phyloP scores from a whole-genome alignment of 1,140 invertebrate genomes.

The Antheraea pernyi region DNA sequence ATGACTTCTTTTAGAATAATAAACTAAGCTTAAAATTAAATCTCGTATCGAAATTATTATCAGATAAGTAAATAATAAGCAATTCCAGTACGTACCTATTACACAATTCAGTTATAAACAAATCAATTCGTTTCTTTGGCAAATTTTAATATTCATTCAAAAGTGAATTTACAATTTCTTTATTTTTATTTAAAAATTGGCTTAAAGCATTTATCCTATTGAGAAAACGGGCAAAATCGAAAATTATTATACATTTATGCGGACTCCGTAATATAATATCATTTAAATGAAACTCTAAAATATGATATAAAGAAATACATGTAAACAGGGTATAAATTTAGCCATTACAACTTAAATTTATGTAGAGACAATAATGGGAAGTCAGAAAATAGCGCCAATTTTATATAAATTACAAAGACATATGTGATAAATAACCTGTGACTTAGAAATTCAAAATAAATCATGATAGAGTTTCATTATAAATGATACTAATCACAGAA shows the following conservation, averaged over 20 bases:
- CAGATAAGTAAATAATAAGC: slow-evolving; percentile 19
- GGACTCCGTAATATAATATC: slow-evolving; percentile 16
- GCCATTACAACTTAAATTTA: too few relatives aligned
- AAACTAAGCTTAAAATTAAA: slow-evolving; percentile 39
- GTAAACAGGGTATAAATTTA: too few relatives aligned
- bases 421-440: too few relatives aligned
- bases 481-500: neutral
- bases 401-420: too few relatives aligned
- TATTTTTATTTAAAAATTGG: slow-evolving; percentile 45
- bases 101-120: slow-evolving; percentile 14
- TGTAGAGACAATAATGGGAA: too few relatives aligned
- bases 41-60: slow-evolving; percentile 27
- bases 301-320: neutral
- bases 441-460: neutral
- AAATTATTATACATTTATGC: slow-evolving; percentile 58
- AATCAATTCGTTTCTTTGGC: slow-evolving; percentile 74
- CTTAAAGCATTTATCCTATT: slow-evolving; percentile 61
- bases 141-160: slow-evolving; percentile 75
- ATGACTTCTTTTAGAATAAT: slow-evolving; percentile 51
- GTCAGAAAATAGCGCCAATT: too few relatives aligned
- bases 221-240: slow-evolving; percentile 67
- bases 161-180: slow-evolving; percentile 76
- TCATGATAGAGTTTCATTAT: neutral
- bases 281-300: neutral
- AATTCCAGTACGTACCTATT: neutral